Percentiles rank a stretch among this genome's conserved stretches.
These are phyloP conservation scores for Mohoua ochrocephala DNA, from an alignment of 2,113 vertebrate genomes.

Conservation along the genomic window DNA sequence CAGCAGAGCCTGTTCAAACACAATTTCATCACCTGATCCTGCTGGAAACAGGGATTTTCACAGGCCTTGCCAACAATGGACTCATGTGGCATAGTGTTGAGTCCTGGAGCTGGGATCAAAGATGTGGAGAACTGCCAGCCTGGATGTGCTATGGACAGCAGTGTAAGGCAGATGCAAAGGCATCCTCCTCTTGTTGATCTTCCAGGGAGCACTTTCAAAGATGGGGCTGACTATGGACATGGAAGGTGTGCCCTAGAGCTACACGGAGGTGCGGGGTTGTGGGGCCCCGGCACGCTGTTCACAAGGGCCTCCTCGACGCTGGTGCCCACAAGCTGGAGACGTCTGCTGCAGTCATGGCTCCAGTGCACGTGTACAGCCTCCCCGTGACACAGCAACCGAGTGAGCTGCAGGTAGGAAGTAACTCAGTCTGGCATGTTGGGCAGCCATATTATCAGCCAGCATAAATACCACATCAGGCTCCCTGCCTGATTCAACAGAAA, in stretches of 20 bases:
- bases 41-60: background rate
- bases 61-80: background rate
- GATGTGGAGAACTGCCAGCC: background rate
- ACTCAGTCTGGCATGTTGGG: rapidly evolving
- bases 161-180: background rate
- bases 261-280: rapidly evolving
- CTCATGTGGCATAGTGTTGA: rapidly evolving
- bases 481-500: background rate
- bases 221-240: background rate
- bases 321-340: background rate
- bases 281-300: rapidly evolving
- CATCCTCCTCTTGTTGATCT: background rate
- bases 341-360: background rate
- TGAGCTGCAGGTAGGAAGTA: background rate
- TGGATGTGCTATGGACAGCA: background rate
- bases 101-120: background rate
- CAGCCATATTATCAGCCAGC: background rate
- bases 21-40: background rate
- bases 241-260: background rate
- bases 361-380: rapidly evolving
- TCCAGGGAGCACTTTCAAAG: background rate
- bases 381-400: rapidly evolving
- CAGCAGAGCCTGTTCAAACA: background rate
- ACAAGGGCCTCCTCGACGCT: rapidly evolving
- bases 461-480: background rate